phyloP scores from a whole-genome alignment of 2,113 vertebrate species.

The Ammodytes marinus region DNA sequence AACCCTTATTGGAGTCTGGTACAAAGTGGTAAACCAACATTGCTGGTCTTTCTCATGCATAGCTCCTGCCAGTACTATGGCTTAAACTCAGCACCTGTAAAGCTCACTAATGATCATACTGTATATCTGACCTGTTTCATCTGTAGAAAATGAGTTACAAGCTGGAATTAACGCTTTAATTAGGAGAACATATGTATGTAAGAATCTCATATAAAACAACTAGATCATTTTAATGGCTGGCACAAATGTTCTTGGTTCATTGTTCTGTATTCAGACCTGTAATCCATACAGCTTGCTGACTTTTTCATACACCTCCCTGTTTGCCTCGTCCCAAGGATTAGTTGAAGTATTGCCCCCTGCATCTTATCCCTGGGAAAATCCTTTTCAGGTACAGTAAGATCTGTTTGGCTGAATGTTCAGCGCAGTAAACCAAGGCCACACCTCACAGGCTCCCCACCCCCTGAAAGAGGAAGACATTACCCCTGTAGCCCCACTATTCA shows the following conservation, averaged over 20 bases:
- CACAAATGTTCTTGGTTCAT: not conserved
- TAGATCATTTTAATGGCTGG: constrained; percentile 12
- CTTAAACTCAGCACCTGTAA: not conserved
- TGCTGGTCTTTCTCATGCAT: not conserved
- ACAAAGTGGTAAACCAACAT: not conserved
- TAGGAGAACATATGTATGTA: not conserved
- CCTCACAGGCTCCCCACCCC: constrained; percentile 21
- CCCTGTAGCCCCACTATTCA: not conserved
- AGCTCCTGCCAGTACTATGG: not conserved
- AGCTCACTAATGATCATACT: not conserved
- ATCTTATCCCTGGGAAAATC: constrained; percentile 45
- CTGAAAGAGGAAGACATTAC: constrained; percentile 27
- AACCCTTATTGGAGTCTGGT: not conserved
- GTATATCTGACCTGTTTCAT: not conserved
- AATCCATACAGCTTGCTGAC: constrained; percentile 29
- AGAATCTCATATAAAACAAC: not conserved
- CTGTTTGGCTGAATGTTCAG: constrained; percentile 20
- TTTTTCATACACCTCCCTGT: constrained; percentile 30
- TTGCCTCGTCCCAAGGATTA: constrained; percentile 37
- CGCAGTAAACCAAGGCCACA: constrained; percentile 3
- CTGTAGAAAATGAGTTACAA: not conserved
- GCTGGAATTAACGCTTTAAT: not conserved
- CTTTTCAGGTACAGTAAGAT: constrained; percentile 35
- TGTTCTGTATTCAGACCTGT: constrained; percentile 13
- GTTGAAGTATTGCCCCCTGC: constrained; percentile 50